Evolutionary conservation across 1,140 invertebrate genomes (phyloP).

Genomic region (Stegodyphus mimosarum): DNA sequence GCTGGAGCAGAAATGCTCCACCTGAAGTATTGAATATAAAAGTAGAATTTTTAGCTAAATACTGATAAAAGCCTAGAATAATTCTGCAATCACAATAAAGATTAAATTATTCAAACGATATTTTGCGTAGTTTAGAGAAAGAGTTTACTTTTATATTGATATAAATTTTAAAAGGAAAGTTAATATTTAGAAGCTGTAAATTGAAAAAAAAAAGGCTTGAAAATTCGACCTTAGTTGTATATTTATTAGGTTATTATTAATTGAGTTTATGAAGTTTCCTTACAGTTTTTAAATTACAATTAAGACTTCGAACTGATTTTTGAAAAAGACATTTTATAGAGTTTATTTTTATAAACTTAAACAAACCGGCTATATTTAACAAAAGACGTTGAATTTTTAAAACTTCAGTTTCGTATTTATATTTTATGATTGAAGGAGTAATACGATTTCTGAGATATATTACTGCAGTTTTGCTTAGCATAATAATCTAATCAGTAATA

Average conservation of each 20-base stretch:
- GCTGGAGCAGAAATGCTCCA: no score
- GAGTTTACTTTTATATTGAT: not conserved
- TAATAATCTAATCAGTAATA: no score
- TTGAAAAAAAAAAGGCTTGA: no score
- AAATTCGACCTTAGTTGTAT: not conserved
- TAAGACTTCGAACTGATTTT: not conserved
- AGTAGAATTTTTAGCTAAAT: no score
- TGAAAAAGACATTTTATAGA: not conserved
- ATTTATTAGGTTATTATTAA: not conserved
- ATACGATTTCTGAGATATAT: no score
- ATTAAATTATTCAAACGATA: no score
- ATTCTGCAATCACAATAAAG: no score
- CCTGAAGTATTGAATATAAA: no score
- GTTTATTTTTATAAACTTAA: not conserved
- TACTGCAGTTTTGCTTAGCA: no score
- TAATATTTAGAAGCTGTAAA: not conserved
- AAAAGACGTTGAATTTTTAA: not conserved
- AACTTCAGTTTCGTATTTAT: not conserved
- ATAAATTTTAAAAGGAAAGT: not conserved
- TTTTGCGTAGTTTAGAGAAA: not conserved
- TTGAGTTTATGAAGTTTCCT: not conserved
- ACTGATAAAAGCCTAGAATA: no score
- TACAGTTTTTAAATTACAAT: not conserved
- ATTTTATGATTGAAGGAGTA: not conserved
- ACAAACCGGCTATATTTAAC: not conserved